Percentiles rank a stretch among this genome's conserved stretches.
phyloP scores from a whole-genome alignment of 35 echinoderm and acorn worm genomes.

The Heliocidaris erythrogramma region DNA sequence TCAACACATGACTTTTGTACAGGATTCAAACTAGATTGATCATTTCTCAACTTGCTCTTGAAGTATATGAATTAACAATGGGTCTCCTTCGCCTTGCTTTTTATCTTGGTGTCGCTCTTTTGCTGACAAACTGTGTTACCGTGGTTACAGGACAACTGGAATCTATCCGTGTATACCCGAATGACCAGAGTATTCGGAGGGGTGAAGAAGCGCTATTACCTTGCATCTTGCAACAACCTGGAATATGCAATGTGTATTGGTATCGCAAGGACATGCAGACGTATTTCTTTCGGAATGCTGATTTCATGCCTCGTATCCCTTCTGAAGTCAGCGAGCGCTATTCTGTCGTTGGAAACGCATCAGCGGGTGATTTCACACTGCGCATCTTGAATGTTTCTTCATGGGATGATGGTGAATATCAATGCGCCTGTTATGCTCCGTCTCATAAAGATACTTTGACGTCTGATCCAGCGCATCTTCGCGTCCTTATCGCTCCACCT shows the following conservation, averaged over 20 bases:
- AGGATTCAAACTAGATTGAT: too few relatives aligned
- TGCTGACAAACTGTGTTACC: neutral
- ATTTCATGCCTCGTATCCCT: neutral
- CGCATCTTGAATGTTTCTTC: conserved; percentile 35
- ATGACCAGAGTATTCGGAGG: neutral
- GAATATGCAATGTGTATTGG: conserved; percentile 55
- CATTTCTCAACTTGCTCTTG: too few relatives aligned
- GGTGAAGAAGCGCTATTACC: conserved; percentile 39
- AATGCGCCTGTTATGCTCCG: conserved; percentile 55
- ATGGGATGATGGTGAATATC: conserved; percentile 53
- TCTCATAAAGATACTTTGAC: neutral
- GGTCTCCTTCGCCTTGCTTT: neutral
- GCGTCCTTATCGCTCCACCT: conserved; percentile 36
- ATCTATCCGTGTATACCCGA: neutral
- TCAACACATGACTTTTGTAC: too few relatives aligned
- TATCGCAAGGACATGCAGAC: conserved; percentile 57
- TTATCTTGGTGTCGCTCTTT: neutral
- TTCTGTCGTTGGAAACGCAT: conserved; percentile 16
- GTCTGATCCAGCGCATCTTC: conserved; percentile 30
- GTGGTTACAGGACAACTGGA: neutral
- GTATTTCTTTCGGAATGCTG: conserved; percentile 49
- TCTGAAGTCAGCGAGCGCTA: conserved; percentile 42
- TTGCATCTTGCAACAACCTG: conserved; percentile 48
- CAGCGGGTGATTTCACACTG: conserved; percentile 48
- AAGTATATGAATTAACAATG: neutral